phyloP scores from a whole-genome alignment of 2,113 vertebrate species.

The Apeltes quadracus region DNA sequence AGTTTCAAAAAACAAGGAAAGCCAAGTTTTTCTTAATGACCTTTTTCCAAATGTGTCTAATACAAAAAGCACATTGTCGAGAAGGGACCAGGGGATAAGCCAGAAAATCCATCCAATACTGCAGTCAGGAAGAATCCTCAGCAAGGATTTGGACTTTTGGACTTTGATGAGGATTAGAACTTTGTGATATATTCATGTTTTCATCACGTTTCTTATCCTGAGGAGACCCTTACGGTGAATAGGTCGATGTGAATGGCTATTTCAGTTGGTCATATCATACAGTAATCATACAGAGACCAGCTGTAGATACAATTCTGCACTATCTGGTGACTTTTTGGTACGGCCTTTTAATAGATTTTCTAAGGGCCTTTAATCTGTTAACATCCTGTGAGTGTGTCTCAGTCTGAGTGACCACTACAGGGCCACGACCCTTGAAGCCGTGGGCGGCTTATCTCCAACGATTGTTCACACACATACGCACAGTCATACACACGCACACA shows the following conservation, averaged over 20 bases:
- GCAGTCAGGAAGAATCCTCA: neutral
- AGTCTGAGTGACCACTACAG: slow-evolving; percentile 52
- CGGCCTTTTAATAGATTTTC: slow-evolving; percentile 61
- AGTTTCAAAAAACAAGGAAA: neutral
- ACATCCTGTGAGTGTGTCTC: slow-evolving; percentile 58
- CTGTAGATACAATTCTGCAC: slow-evolving; percentile 26
- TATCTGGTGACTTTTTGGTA: slow-evolving; percentile 43
- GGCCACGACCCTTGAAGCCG: slow-evolving; percentile 50
- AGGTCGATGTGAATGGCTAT: neutral
- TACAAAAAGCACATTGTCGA: neutral
- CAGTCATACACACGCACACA: neutral
- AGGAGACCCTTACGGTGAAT: too few species aligned
- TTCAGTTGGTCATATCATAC: too few species aligned
- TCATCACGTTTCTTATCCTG: neutral
- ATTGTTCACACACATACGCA: slow-evolving; percentile 35
- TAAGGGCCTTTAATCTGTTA: slow-evolving; percentile 65
- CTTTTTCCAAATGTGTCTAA: neutral
- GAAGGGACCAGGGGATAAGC: neutral
- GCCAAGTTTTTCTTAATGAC: neutral
- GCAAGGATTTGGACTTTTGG: neutral
- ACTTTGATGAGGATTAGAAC: neutral
- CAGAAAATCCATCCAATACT: slow-evolving; percentile 12
- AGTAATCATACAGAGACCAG: neutral
- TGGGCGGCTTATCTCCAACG: slow-evolving; percentile 50
- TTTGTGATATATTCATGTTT: neutral